Conservation (phyloP, 2,113 vertebrate species). For the Microtus ochrogaster region DNA sequence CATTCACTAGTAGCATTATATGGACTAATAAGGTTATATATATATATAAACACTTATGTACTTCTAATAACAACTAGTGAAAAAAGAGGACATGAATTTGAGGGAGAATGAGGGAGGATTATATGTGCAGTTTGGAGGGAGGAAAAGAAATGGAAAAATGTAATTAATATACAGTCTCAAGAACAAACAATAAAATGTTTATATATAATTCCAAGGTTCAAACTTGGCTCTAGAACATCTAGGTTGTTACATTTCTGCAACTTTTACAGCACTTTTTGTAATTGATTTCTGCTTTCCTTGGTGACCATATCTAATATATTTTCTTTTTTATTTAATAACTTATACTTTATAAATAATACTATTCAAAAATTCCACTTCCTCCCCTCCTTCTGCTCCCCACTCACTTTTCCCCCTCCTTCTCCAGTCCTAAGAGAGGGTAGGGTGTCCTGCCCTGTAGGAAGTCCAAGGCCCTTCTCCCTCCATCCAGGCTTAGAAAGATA, state of each 20-base stretch:
- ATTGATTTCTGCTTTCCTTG: not conserved
- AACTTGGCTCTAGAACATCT: not conserved
- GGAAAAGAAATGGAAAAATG: not conserved
- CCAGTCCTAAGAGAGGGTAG: no score
- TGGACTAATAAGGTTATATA: not conserved
- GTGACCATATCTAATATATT: not conserved
- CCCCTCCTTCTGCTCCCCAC: no score
- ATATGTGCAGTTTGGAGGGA: not conserved
- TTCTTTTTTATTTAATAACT: not conserved
- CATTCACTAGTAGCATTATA: not conserved
- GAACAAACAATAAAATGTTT: not conserved
- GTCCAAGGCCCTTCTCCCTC: no score
- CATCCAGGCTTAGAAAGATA: no score
- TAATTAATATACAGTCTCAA: not conserved
- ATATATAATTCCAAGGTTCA: not conserved
- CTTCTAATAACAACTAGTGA: not conserved
- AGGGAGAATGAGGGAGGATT: not conserved
- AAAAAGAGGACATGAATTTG: not conserved
- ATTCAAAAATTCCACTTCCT: no score
- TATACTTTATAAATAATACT: no score
- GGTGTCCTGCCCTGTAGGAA: no score
- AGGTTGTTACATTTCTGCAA: not conserved
- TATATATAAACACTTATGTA: not conserved
- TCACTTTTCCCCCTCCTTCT: no score
- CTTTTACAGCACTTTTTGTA: not conserved